phyloP scores from a whole-genome alignment of 2,797 vertebrate species.

The Acanthurus lineatus region DNA sequence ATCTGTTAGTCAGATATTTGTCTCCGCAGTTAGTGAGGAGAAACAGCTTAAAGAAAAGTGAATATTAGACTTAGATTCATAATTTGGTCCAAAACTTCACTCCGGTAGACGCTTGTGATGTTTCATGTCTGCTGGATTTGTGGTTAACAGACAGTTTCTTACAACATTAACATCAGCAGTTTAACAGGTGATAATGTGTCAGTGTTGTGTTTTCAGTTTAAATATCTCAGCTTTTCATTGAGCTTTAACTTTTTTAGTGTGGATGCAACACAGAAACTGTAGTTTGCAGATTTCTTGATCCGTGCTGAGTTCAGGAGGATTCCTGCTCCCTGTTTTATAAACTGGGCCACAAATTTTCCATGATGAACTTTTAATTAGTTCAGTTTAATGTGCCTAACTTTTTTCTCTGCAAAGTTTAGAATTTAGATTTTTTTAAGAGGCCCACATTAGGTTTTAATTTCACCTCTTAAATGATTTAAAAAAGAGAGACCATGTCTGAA shows the following conservation, averaged over 20 bases:
- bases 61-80: not conserved
- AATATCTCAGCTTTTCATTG: no score
- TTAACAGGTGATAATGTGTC: no score
- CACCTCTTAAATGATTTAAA: not conserved
- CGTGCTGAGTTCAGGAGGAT: slow-evolving; percentile 1
- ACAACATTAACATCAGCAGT: not conserved
- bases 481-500: not conserved
- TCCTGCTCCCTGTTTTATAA: slow-evolving; percentile 25
- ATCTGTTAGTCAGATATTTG: not conserved
- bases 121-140: not conserved
- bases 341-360: slow-evolving; percentile 5
- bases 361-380: not conserved
- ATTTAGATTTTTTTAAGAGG: not conserved
- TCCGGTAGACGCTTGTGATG: not conserved
- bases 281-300: not conserved
- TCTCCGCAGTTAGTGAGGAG: not conserved
- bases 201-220: no score
- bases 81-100: not conserved
- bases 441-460: not conserved
- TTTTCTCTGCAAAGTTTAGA: not conserved
- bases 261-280: not conserved
- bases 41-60: not conserved
- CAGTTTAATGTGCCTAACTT: slow-evolving; percentile 8
- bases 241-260: no score
- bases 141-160: not conserved